Base-by-base conservation (phyloP, 2,113 vertebrate genomes). In the Odocoileus virginianus region DNA sequence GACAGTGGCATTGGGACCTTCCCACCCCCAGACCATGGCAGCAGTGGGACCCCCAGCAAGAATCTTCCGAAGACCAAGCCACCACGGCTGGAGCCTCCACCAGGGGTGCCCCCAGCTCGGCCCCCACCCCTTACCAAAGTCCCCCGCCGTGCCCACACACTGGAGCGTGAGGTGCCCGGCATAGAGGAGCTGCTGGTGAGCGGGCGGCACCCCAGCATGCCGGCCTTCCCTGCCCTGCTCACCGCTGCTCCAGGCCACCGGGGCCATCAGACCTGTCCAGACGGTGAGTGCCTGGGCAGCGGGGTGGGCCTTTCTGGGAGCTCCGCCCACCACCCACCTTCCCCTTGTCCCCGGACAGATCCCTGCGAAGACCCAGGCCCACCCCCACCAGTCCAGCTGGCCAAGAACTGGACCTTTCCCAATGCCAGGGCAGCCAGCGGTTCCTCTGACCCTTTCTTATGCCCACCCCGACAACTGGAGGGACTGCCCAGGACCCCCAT, bases 1-100 rank as follows among this genome's bases (percentile, higher is more conserved):
- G 99, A 99, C 99, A 99, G 99, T 6, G 99, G 99, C 88, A 99
- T 99, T 16, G 99, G 99, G 7, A 99, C 99, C 12, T 99, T 99
- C 98, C 99, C 99, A 0, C 99, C 99, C 16, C 99, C 99, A 0
- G 99, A 99, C 97, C 99, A 99, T 60, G 98, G 99, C 36, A 99
- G 99, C 43, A 98, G 98, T 17, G 99, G 99, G 0, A 99, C 99
- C 2, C 99, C 99, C 0, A 99, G 99, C 19, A 99, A 99, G 74
- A 99, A 99, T 50, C 98, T 99, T 92, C 99, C 99, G 60, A 99
- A 99, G 97, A 98, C 98, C 0, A 99, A 99, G 98, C 96, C 99
- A 4, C 94, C 98, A 3, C 99, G 99, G 21, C 98, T 99, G 1
- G 99, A 99, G 58, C 99, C 98, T n/a, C 99, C 96, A 0, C 98